Evolutionary conservation across 2,888 invertebrate species (phyloP).

Genomic region (Xanthia icteritia): DNA sequence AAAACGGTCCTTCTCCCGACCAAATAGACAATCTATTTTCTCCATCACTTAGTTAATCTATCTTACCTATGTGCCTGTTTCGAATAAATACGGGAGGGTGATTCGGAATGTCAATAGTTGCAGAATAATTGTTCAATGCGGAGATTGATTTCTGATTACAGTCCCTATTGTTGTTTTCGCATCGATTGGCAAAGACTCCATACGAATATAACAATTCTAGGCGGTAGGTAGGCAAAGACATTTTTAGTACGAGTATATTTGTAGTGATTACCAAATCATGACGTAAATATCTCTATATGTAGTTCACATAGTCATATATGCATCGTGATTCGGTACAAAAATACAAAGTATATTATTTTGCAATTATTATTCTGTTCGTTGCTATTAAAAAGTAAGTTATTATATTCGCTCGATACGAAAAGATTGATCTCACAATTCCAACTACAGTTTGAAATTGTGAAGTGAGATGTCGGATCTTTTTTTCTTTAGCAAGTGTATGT

Average conservation of each 20-base stretch:
- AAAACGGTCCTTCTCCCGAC: slow-evolving; percentile 7
- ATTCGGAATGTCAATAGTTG: slow-evolving; percentile 25
- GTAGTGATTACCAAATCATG: neutral
- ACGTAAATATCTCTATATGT: too few relatives aligned
- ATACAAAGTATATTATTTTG: neutral
- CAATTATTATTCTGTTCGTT: neutral
- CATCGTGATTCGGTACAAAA: neutral
- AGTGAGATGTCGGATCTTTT: neutral
- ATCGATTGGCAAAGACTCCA: slow-evolving; percentile 10
- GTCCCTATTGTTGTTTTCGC: slow-evolving; percentile 17
- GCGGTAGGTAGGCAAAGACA: neutral
- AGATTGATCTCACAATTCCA: neutral
- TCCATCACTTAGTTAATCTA: slow-evolving; percentile 28
- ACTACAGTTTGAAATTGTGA: neutral
- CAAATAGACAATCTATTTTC: slow-evolving; percentile 40
- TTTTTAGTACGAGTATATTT: neutral
- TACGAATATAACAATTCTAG: slow-evolving; percentile 5
- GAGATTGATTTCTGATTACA: slow-evolving; percentile 10
- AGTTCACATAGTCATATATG: neutral
- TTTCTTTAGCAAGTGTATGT: neutral
- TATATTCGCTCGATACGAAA: neutral
- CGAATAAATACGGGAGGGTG: slow-evolving; percentile 8
- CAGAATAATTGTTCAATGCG: slow-evolving; percentile 8
- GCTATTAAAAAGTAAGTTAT: neutral
- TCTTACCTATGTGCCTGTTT: slow-evolving; percentile 15